Evolutionary conservation across 2,113 vertebrate species (phyloP).

Genomic region (Phasianus colchicus): DNA sequence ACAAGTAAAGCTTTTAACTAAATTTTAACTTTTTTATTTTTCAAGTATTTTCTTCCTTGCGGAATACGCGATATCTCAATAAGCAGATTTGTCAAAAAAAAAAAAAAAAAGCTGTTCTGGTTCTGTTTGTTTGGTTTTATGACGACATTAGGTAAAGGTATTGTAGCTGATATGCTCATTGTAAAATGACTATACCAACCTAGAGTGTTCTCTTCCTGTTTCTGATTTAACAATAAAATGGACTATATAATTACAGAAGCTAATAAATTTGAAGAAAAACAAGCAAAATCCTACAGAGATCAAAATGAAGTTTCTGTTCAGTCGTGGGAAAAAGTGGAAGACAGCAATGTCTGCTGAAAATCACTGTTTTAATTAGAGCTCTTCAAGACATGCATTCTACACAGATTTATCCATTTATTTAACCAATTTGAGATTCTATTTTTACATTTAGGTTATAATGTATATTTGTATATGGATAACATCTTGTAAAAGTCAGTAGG

Average conservation of each 20-base stretch:
- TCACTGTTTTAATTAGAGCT: not conserved
- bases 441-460: not conserved
- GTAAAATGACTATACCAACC: constrained; percentile 22
- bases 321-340: not conserved
- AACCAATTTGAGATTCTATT: not conserved
- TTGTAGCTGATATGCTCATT: constrained; percentile 36
- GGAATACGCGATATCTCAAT: constrained; percentile 6
- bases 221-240: constrained; percentile 18
- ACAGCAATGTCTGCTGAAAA: not conserved
- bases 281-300: not conserved
- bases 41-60: constrained; percentile 56
- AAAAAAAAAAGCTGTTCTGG: constrained; percentile 15
- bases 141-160: constrained; percentile 3
- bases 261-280: constrained; percentile 14
- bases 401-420: not conserved
- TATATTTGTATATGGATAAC: not conserved
- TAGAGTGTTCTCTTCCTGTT: constrained; percentile 42
- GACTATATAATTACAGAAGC: not conserved
- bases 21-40: constrained; percentile 65
- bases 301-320: not conserved
- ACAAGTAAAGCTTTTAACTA: constrained; percentile 71
- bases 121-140: constrained; percentile 37
- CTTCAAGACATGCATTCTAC: not conserved
- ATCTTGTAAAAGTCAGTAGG: not conserved
- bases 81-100: constrained; percentile 50